Conservation (phyloP, 2,113 vertebrate genomes). For the Misgurnus mizolepis region DNA sequence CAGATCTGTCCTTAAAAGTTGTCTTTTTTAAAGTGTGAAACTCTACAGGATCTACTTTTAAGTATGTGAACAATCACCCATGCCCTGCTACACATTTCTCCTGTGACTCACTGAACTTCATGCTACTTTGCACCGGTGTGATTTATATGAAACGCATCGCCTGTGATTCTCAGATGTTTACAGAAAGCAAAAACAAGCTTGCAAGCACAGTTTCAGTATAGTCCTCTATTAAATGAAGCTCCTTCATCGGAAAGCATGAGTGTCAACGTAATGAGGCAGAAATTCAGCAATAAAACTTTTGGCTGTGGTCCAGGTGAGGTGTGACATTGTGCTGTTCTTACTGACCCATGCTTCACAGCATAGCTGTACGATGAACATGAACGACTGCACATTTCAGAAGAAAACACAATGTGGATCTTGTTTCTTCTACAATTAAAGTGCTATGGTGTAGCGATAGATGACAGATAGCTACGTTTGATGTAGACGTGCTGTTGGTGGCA, state of each 20-base stretch:
- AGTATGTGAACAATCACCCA: background rate
- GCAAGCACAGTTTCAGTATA: constrained; percentile 45
- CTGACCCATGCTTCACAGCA: constrained; percentile 63
- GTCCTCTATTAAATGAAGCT: constrained; percentile 51
- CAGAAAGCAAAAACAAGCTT: constrained; percentile 26
- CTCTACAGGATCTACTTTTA: background rate
- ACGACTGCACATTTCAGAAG: constrained; percentile 48
- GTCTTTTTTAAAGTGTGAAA: constrained; percentile 17
- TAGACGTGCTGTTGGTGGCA: background rate
- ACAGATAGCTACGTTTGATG: background rate
- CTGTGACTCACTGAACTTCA: constrained; percentile 16
- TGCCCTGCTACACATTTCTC: constrained; percentile 1
- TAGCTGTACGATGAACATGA: constrained; percentile 57
- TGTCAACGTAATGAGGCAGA: constrained; percentile 54
- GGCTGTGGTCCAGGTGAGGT: constrained; percentile 58
- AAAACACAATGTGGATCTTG: constrained; percentile 20
- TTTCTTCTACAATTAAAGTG: background rate
- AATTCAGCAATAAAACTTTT: constrained; percentile 46
- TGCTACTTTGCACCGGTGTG: constrained; percentile 32
- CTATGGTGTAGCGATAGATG: background rate
- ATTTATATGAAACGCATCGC: constrained; percentile 11
- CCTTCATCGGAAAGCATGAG: constrained; percentile 61
- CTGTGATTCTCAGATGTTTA: constrained; percentile 33
- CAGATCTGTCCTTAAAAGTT: background rate
- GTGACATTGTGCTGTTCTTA: constrained; percentile 58